These are phyloP conservation scores for Aotus griseimembra DNA, from an alignment of 2,797 vertebrate species.

Conservation along the genomic window DNA sequence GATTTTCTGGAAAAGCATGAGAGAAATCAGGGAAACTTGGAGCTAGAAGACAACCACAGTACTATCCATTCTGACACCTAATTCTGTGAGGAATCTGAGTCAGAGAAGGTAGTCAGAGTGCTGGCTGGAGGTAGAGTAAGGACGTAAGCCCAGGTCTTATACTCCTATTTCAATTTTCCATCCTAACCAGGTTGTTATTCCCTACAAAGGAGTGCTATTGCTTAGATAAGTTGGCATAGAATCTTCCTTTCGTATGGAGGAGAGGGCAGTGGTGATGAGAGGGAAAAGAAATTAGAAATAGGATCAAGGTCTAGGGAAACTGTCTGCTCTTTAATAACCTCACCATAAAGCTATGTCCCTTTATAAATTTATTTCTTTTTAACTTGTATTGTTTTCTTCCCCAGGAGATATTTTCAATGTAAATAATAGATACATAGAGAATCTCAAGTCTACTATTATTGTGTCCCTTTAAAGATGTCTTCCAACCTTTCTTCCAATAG, in stretches of 20 bases:
- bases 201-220: neutral
- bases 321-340: neutral
- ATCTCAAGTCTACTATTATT: neutral
- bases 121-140: neutral
- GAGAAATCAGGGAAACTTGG: neutral
- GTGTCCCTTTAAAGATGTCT: neutral
- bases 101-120: neutral
- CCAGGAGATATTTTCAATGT: neutral
- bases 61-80: neutral
- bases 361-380: neutral
- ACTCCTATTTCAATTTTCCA: neutral
- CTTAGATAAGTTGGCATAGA: neutral
- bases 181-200: neutral
- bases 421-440: neutral
- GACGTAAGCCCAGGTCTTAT: neutral
- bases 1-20: neutral
- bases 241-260: neutral
- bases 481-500: neutral
- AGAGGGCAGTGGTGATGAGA: neutral
- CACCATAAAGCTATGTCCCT: neutral
- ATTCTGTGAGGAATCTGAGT: constrained; percentile 31
- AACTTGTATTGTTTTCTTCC: neutral
- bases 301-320: neutral
- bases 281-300: neutral
- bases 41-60: neutral